Base-by-base conservation (phyloP, 2,888 invertebrate species). In the Sympetrum striolatum region DNA sequence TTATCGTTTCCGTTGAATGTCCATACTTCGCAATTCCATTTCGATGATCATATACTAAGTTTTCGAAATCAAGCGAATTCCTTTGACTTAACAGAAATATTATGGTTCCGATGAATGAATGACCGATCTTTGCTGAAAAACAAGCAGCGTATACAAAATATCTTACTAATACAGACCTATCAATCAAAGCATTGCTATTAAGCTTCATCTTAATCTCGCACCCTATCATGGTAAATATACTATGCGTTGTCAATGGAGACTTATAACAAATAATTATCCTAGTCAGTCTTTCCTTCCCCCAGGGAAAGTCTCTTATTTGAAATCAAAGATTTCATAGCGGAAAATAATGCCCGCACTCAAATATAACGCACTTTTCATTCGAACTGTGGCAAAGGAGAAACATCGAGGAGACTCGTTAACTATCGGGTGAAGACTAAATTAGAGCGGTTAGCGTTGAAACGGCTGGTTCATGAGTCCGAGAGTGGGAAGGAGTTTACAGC, bases 361-460 rank as follows among this genome's bases (percentile, higher is more conserved):
- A 15, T 44, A 58, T 37, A 10, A 18, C 37, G 35, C 82, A 35
- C 58, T 35, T 53, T 86, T 22, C 86, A 64, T 86, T 22, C n/a
- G 64, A 25, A 14, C 14, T 82, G 82, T 22, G 58, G 58, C 53
- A 35, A 81, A 81, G 81, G 31, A 58, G 58, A 35, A 82, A 37
- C 82, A 82, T 60, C 35, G 35, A 31, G 53, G 82, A 37, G 86
- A 60, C 58, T 86, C 86, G 60, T 82, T 82, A 82, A 82, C 86
- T 60, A 86, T 86, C 86, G 60, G 60, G 86, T 86, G 60, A 86
- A 60, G 86, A 86, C 86, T 86, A 86, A 86, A 86, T 86, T 86
- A 86, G 86, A 86, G 86, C n/a, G 86, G 58, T 60, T 60, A 58
- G 58, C 58, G 82, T 82, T 82, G 82, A 82, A 82, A 82, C 58